Conservation (phyloP, 2,113 vertebrate genomes). For the Dromas ardeola region DNA sequence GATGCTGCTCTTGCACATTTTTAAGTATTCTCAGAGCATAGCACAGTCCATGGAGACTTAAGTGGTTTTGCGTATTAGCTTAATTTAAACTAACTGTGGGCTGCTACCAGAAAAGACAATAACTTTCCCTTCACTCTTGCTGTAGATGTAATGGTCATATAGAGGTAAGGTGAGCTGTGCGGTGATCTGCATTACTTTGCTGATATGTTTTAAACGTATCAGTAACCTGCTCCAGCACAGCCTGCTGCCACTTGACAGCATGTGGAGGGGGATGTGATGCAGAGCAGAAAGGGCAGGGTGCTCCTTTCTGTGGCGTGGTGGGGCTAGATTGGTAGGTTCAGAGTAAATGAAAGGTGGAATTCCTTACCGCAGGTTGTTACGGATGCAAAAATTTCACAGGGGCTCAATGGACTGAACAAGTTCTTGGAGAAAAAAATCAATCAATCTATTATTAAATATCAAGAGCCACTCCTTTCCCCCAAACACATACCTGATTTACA, state of each 20-base stretch:
- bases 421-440: not conserved
- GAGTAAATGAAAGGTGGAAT: not conserved
- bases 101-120: not conserved
- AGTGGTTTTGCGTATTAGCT: not conserved
- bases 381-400: not conserved
- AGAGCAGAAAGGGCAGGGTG: not conserved
- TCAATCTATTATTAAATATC: not conserved
- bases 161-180: not conserved
- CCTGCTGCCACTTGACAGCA: not conserved
- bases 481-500: not conserved
- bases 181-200: not conserved
- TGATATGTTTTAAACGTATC: not conserved
- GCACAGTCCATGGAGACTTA: not conserved
- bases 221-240: not conserved
- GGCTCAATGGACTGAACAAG: not conserved
- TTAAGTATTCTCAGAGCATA: not conserved
- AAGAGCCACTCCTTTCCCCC: not conserved
- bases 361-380: not conserved
- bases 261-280: fast-evolving
- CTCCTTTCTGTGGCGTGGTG: not conserved
- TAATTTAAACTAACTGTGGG: not conserved
- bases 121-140: not conserved
- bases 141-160: not conserved
- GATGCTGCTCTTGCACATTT: not conserved
- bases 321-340: not conserved